phyloP scores from a whole-genome alignment of 2,888 invertebrate species.

The Andrena chrysosceles region DNA sequence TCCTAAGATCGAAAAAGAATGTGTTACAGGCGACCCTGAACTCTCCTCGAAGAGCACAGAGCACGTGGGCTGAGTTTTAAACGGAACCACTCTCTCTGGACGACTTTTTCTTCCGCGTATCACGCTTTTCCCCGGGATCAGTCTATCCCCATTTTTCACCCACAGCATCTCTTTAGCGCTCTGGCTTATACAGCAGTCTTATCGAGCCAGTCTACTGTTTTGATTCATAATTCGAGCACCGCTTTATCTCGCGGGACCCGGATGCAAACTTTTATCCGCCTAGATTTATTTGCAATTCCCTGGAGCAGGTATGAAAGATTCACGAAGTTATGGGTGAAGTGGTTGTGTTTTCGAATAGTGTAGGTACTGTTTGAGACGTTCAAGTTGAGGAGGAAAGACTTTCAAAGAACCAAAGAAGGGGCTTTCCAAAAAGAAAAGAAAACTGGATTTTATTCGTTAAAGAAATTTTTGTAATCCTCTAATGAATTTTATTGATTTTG shows the following conservation, averaged over 20 bases:
- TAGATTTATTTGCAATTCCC: neutral
- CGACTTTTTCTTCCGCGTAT: conserved; percentile 51
- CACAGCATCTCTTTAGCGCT: neutral
- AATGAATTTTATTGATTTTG: too few relatives aligned
- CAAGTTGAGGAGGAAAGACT: too few relatives aligned
- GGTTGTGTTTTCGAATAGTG: too few relatives aligned
- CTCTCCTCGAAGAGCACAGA: conserved; percentile 23
- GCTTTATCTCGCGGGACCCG: neutral
- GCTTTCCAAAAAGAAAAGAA: too few relatives aligned
- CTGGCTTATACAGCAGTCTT: neutral
- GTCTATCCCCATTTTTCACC: too few relatives aligned
- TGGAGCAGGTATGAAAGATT: conserved; percentile 4
- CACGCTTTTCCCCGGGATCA: conserved; percentile 12
- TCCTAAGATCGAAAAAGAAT: conserved; percentile 1
- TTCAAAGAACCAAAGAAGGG: too few relatives aligned
- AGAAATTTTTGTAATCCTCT: too few relatives aligned
- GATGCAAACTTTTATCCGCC: neutral
- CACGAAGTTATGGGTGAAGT: neutral
- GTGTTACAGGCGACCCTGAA: conserved; percentile 47
- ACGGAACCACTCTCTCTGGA: conserved; percentile 56
- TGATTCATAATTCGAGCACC: conserved; percentile 18
- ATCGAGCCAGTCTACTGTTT: neutral
- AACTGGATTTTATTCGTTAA: too few relatives aligned
- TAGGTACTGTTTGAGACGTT: too few relatives aligned
- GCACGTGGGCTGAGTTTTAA: conserved; percentile 51